Base-by-base conservation (phyloP, 1,140 invertebrate genomes). In the Ptiloglossa arizonensis region DNA sequence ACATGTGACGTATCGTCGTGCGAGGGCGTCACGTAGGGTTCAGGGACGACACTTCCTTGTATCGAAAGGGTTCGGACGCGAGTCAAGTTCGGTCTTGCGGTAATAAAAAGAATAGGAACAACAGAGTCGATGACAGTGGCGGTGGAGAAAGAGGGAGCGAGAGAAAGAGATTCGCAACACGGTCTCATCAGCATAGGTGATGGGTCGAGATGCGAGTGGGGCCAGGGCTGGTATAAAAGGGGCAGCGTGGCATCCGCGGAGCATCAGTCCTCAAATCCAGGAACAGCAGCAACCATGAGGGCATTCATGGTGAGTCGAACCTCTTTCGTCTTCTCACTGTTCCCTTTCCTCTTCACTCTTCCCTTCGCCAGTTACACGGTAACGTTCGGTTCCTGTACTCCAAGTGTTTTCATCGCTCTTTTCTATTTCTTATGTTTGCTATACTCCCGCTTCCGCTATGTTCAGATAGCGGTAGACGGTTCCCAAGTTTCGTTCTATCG, bases 191-290 rank as follows among this genome's bases (percentile, higher is more conserved):
- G 54, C 90, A 91, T 91, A 92, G 91, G 91, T 92, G 91, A 93
- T 92, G 91, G 91, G 88, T 90, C 87, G 87, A 81, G 62, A 66
- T 66, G 68, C 81, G 88, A 91, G 91, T 91, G 90, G 91, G 90
- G 90, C 84, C 83, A 86, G 67, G 59, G 73, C 80, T 77, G 70
- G 67, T 75, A 71, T 92, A 92, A 92, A 92, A 90, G 89, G 86
- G 90, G 86, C 86, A 86, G 80, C 90, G 86, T 88, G 87, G 90
- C 91, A 90, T 90, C 85, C 85, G 87, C 86, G 81, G 85, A 92
- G 91, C 91, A 93, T 93, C 92, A 93, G 92, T 93, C 90, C 92
- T 92, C 91, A 91, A 92, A 92, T 91, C 91, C 91, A 91, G 89
- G 87, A 90, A 91, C 88, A 89, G 90, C 90, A 92, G 89, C 88